A percentile compares a stretch with the other conserved stretches of the same genome.
Conservation (phyloP, 2,113 vertebrate species). For the Calypte anna region DNA sequence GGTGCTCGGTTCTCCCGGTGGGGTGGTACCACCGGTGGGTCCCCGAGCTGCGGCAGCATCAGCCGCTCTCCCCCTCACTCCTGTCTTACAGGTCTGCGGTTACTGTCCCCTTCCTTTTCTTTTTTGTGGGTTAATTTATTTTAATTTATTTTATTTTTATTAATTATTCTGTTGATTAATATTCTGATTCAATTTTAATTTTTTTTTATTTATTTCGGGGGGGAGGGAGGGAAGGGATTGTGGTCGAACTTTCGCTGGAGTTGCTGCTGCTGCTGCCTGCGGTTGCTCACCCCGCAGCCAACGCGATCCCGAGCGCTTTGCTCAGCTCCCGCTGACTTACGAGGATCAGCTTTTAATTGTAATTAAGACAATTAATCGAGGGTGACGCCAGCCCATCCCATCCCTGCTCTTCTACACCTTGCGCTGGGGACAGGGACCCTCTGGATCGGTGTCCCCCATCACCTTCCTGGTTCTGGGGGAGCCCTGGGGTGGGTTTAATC, state of each 20-base stretch:
- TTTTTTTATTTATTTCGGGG: not conserved
- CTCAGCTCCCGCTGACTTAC: not conserved
- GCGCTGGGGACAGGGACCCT: not conserved
- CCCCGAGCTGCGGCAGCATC: not conserved
- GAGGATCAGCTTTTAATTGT: not conserved
- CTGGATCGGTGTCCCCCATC: not conserved
- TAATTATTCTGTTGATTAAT: not conserved
- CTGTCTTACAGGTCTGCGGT: not conserved
- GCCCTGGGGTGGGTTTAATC: not conserved
- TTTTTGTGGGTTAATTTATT: not conserved
- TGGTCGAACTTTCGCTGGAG: slow-evolving; percentile 5
- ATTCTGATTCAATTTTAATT: fast-evolving
- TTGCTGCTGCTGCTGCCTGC: not conserved
- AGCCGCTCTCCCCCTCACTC: not conserved
- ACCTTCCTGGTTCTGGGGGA: no score
- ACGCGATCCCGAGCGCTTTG: not conserved
- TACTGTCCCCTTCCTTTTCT: not conserved
- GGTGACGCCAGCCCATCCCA: not conserved
- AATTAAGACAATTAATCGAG: no score
- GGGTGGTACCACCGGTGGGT: not conserved
- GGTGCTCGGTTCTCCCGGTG: not conserved
- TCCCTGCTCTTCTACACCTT: not conserved
- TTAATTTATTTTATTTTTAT: no score
- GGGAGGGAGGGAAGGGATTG: not conserved
- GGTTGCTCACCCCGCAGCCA: not conserved